Evolutionary conservation across 2,113 vertebrate species (phyloP).

Genomic region (Halichoeres trimaculatus): DNA sequence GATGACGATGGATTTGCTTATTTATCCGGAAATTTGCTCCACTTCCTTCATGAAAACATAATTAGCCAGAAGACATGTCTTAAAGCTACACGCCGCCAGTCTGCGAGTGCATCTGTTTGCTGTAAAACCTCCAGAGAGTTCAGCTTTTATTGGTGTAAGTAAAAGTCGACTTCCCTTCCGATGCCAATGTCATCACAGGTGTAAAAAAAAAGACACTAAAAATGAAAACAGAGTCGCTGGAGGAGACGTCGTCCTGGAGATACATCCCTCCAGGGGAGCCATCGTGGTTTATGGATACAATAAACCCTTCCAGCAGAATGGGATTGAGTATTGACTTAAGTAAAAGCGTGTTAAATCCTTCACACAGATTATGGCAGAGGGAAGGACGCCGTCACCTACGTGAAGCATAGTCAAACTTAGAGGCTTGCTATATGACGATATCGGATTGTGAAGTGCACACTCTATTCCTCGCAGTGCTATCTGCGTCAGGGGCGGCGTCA

Average conservation of each 20-base stretch:
- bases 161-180: constrained; percentile 59
- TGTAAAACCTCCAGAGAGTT: constrained; percentile 43
- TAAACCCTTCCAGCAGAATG: constrained; percentile 75
- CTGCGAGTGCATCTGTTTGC: constrained; percentile 24
- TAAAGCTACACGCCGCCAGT: constrained; percentile 47
- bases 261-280: constrained; percentile 56
- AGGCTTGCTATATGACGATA: no score
- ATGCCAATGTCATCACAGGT: constrained; percentile 50
- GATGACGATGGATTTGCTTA: constrained; percentile 83
- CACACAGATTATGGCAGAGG: constrained; percentile 56
- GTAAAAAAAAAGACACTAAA: constrained; percentile 50
- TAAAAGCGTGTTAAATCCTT: constrained; percentile 73
- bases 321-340: constrained; percentile 76
- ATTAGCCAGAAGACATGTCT: constrained; percentile 74
- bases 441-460: no score
- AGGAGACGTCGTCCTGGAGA: constrained; percentile 69
- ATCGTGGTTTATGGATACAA: constrained; percentile 73
- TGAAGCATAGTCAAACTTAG: constrained; percentile 46
- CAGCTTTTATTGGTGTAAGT: constrained; percentile 61
- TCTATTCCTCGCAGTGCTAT: no score
- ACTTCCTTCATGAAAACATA: constrained; percentile 76
- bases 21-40: constrained; percentile 74
- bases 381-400: constrained; percentile 41
- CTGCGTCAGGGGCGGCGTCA: no score
- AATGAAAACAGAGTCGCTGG: constrained; percentile 61